Evolutionary conservation across 2,797 vertebrate species (phyloP).

Genomic region (Sebastes ruberrimus): DNA sequence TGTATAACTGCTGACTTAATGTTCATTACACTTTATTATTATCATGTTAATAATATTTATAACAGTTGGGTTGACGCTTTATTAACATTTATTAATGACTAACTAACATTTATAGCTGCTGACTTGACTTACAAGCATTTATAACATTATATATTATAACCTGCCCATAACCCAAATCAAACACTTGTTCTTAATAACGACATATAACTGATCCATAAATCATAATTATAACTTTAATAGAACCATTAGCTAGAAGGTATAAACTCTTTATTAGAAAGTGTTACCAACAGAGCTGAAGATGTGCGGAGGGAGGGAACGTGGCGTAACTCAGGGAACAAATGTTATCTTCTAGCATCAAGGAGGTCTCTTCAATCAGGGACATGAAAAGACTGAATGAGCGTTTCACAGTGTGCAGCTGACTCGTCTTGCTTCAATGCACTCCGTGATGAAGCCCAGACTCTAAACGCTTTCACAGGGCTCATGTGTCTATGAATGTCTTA

Average conservation of each 20-base stretch:
- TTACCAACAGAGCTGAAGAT: neutral
- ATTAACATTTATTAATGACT: too few relatives aligned
- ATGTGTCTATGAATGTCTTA: constrained; percentile 4
- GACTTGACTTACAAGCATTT: neutral
- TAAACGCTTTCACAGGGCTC: constrained; percentile 11
- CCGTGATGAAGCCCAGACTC: constrained; percentile 32
- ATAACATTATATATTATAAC: neutral
- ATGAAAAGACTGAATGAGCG: constrained; percentile 37
- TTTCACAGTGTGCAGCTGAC: constrained; percentile 45
- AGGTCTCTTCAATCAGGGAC: constrained; percentile 42
- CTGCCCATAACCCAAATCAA: neutral
- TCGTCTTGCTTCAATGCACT: constrained; percentile 42
- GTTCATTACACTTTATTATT: too few relatives aligned
- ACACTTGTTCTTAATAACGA: too few relatives aligned
- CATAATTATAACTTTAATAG: too few relatives aligned
- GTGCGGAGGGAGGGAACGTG: neutral
- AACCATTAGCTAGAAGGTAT: too few relatives aligned
- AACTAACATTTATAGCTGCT: neutral
- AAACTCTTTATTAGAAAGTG: neutral
- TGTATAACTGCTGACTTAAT: too few relatives aligned
- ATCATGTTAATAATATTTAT: too few relatives aligned
- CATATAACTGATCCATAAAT: too few relatives aligned
- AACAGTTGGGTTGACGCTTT: too few relatives aligned
- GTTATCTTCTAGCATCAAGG: constrained; percentile 1
- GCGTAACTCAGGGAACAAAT: constrained; percentile 20